These are phyloP conservation scores for Lepidocolaptes lacrymiger DNA, from an alignment of 2,797 vertebrate genomes.

Conservation along the genomic window DNA sequence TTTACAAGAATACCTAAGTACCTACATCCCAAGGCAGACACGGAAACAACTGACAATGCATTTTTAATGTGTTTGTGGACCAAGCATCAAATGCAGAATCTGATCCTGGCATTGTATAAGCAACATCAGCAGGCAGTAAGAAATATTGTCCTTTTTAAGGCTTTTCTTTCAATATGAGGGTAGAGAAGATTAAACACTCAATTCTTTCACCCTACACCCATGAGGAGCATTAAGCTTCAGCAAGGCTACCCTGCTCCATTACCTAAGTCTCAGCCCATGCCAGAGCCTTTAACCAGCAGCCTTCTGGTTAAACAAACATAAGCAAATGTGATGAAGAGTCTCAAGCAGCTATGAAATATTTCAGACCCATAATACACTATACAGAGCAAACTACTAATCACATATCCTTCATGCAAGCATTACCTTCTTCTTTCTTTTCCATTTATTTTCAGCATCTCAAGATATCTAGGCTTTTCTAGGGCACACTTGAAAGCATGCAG, in stretches of 20 bases:
- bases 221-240: neutral
- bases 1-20: neutral
- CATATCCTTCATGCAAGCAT: neutral
- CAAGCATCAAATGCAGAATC: neutral
- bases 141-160: neutral
- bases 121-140: neutral
- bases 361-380: neutral
- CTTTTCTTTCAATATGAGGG: neutral
- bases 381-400: neutral
- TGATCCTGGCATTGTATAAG: neutral
- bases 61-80: neutral
- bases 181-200: neutral
- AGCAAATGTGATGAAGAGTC: neutral
- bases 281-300: neutral
- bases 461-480: slow-evolving; percentile 23
- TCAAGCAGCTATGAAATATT: neutral
- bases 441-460: slow-evolving; percentile 12
- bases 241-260: neutral
- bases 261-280: neutral
- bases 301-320: neutral
- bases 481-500: slow-evolving; percentile 8
- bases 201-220: neutral
- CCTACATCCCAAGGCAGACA: neutral
- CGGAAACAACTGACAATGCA: neutral
- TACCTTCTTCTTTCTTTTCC: neutral